Base-by-base conservation (phyloP, 2,113 vertebrate species). In the Labeo catla region DNA sequence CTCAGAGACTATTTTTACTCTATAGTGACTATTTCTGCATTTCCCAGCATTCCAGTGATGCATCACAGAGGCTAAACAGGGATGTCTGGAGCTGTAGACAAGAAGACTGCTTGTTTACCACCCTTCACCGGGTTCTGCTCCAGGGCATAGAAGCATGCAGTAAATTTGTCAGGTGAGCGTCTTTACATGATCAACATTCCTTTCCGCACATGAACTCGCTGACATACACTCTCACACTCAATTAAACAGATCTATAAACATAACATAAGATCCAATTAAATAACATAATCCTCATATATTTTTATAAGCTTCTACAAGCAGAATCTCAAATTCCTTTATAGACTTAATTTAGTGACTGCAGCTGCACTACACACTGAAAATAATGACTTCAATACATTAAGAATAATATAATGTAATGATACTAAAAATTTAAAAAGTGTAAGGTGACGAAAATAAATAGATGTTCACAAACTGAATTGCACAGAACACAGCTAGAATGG, bases 121-220 rank as follows among this genome's bases (percentile, higher is more conserved):
- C 80, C 57, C 63, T 61, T 21, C 72, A 68, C 16, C 10, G 68
- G 68, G 21, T 84, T 81, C 68, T 21, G 73, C 78, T 84, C 70
- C 77, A 76, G 70, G 85, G 81, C 76, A 47, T 23, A 76, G 72
- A 73, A 73, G 76, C 65, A 59, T 74, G 54, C 45, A 59, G 80
- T 65, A 65, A 43, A 85, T 89, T 73, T 74, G 74, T 84, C 61
- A 47, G 79, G 66, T 66, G 81, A 84, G 83, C 81, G 74, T 81
- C 57, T 87, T 87, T 81, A 85, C 76, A 84, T 88, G 43, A 83
- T 72, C 65, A 34, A 72, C 86, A 87, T 87, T 87, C 84, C 84
- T 65, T 76, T 87, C 19, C 52, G 28, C 54, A 57, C 10, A 21
- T 54, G 52, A 47, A 61, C 86, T 61, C 59, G 43, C 12, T 59